Evolutionary conservation across 2,113 vertebrate species (phyloP).

Genomic region (Cyprinodon brontotheroides): DNA sequence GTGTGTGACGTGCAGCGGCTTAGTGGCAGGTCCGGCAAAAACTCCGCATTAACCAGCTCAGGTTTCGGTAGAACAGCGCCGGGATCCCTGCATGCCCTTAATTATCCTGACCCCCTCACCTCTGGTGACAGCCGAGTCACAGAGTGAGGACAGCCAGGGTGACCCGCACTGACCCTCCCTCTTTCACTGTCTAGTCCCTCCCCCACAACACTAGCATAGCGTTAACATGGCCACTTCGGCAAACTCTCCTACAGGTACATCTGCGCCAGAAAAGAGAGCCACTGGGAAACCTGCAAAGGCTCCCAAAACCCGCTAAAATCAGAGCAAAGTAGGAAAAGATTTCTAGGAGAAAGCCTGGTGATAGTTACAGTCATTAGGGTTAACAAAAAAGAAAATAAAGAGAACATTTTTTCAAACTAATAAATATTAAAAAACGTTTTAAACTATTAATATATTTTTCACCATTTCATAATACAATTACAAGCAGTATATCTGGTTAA

Average conservation of each 20-base stretch:
- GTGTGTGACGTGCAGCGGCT: slow-evolving; percentile 68
- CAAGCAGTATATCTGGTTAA: too few species aligned
- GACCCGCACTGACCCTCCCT: slow-evolving; percentile 70
- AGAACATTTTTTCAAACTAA: neutral
- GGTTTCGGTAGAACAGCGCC: slow-evolving; percentile 68
- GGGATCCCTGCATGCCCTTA: slow-evolving; percentile 72
- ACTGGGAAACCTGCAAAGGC: slow-evolving; percentile 18
- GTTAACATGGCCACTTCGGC: slow-evolving; percentile 61
- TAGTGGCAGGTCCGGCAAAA: slow-evolving; percentile 76
- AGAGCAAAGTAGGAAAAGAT: neutral
- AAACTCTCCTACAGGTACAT: slow-evolving; percentile 51
- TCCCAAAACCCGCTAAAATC: slow-evolving; percentile 15
- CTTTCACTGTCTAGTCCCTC: slow-evolving; percentile 75
- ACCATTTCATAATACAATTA: too few species aligned
- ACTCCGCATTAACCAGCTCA: slow-evolving; percentile 76
- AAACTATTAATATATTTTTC: neutral
- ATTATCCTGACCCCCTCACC: slow-evolving; percentile 73
- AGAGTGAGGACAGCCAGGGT: slow-evolving; percentile 74
- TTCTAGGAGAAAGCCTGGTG: slow-evolving; percentile 3
- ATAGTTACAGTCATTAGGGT: neutral
- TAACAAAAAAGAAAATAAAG: neutral
- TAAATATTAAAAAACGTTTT: neutral
- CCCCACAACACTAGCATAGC: slow-evolving; percentile 73
- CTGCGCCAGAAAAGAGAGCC: slow-evolving; percentile 31
- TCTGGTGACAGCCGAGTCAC: slow-evolving; percentile 79